Conservation (phyloP, 1,140 invertebrate species). For the honey bee (Apis mellifera) region Amel_HAv3.1 CM009931.2:19275001-19275500, state of each 20-base stretch:
- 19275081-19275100: no score
- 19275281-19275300: neutral
- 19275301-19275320: constrained; percentile 40
- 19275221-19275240: constrained; percentile 17
- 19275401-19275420: constrained; percentile 12
- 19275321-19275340: constrained; percentile 30
- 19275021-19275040: no score
- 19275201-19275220: constrained; percentile 30
- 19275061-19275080: no score
- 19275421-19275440: constrained; percentile 31
- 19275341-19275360: no score
- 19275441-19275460: neutral
- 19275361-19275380: neutral
- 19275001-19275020: no score
- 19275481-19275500: neutral
- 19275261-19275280: neutral
- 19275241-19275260: neutral
- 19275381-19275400: constrained; percentile 11
- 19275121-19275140: no score
- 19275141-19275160: neutral
- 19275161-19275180: neutral
- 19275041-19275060: no score
- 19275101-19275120: no score
- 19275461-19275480: constrained; percentile 40
- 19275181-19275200: neutral